Conservation (phyloP, 2,113 vertebrate genomes). For the Grallaria varia region DNA sequence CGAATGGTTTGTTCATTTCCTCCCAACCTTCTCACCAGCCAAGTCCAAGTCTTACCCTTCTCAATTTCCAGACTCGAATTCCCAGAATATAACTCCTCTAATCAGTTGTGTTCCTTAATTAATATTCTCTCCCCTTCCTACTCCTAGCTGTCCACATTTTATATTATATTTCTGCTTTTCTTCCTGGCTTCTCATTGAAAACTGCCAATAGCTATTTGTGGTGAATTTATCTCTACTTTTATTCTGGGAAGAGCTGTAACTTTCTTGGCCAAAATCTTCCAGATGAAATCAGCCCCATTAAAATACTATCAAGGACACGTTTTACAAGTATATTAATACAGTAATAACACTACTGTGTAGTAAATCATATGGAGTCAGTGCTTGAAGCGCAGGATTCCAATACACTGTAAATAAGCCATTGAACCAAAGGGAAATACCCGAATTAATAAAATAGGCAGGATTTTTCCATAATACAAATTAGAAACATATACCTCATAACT, state of each 20-base stretch:
- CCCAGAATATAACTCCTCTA: not conserved
- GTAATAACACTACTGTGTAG: not conserved
- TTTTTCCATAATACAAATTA: not conserved
- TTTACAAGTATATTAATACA: not conserved
- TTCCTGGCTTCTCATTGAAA: not conserved
- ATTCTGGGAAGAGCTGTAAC: not conserved
- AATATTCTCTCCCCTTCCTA: not conserved
- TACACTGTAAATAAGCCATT: not conserved
- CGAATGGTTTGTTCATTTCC: not conserved
- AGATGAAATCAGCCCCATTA: not conserved
- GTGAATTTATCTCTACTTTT: not conserved
- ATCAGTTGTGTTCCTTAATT: not conserved
- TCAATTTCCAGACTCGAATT: not conserved
- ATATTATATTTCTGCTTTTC: not conserved
- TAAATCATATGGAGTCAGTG: not conserved
- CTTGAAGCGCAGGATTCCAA: not conserved
- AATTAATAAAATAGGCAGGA: not conserved
- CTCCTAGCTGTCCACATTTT: not conserved
- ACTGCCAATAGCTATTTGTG: not conserved
- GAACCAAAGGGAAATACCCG: not conserved
- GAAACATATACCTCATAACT: not conserved
- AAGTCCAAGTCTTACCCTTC: not conserved
- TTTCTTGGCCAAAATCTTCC: not conserved
- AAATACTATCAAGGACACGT: not conserved
- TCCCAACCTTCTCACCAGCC: not conserved